Base-by-base conservation (phyloP, 2,797 vertebrate genomes). In the Aeoliscus strigatus region DNA sequence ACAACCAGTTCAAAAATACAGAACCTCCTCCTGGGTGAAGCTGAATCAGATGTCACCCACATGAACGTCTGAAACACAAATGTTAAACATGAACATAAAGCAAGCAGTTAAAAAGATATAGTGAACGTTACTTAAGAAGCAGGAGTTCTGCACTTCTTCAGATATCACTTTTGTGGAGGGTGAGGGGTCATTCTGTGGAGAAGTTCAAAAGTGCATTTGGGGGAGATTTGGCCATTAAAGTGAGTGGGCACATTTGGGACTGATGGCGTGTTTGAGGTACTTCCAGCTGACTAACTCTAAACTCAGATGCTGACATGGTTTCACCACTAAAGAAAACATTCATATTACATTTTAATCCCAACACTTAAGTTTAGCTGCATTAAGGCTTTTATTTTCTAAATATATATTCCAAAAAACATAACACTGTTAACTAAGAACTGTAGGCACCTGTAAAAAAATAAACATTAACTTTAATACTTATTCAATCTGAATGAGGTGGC, bases 371-470 rank as follows among this genome's bases (percentile, higher is more conserved):
- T 79, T 70, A 80, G 74, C 82, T 90, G 84, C 80, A 82, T 86
- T 79, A 86, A 81, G 75, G 81, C 78, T 79, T 72, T 79, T 73
- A 41, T 75, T 79, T 75, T 70, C 51, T 77, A 64, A 72, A 81
- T 77, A 76, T 73, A 79, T 76, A 77, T 75, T 72, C 75, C 48
- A 50, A 39, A 39, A 57, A 75, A 68, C 43, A 63, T 83, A 88
- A 90, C 83, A 90, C 86, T 86, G 86, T 82, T 82, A 75, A 71
- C 84, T 87, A 89, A 77, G 83, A 75, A 83, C 78, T 75, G 79
- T 72, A 86, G 81, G 80, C 79, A 80, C 81, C 66, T 70, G 81
- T 89, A 87, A 82, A 89, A 90, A 90, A 89, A 86, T 82, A 84
- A 83, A 85, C 66, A 73, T 73, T 80, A 74, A 68, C 40, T 83